Evolutionary conservation across 2,888 invertebrate genomes (phyloP).

Genomic region (Synanthedon myopaeformis): DNA sequence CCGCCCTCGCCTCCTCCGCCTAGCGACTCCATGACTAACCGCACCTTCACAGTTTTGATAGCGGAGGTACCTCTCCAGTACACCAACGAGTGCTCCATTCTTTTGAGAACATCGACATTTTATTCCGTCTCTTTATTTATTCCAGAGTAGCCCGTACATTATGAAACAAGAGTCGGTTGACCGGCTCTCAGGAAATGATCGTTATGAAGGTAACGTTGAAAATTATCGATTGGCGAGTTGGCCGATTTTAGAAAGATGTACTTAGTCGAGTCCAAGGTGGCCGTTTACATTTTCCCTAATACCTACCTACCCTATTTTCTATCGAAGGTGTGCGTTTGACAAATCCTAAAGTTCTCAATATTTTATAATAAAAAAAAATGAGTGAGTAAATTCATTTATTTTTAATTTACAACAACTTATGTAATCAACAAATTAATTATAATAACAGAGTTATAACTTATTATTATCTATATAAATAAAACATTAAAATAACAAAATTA

Average conservation of each 20-base stretch:
- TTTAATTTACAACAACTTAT: no score
- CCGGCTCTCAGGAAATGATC: conserved; percentile 79
- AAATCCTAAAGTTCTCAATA: not conserved
- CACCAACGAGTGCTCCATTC: not conserved
- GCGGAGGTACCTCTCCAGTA: conserved; percentile 14
- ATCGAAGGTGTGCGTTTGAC: not conserved
- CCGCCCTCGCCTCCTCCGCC: conserved; percentile 23
- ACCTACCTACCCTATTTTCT: no score
- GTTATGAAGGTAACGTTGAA: conserved; percentile 75
- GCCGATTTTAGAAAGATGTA: not conserved
- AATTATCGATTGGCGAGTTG: not conserved
- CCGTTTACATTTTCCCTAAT: no score
- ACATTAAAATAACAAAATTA: no score
- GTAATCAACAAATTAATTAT: no score
- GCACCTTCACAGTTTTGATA: conserved; percentile 50
- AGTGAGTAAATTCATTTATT: no score
- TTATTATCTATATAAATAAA: no score
- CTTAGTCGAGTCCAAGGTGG: no score
- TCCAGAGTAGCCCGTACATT: conserved; percentile 87
- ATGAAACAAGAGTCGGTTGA: conserved; percentile 79
- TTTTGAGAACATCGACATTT: no score
- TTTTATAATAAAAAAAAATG: no score
- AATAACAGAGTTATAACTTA: no score
- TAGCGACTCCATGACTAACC: conserved; percentile 30
- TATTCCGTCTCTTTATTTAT: not conserved